Percentiles rank a stretch among this genome's conserved stretches.
phyloP scores from a whole-genome alignment of 30 jellyfish, hydroid and myxozoan genomes.

The Nemopilema nomurai region DNA sequence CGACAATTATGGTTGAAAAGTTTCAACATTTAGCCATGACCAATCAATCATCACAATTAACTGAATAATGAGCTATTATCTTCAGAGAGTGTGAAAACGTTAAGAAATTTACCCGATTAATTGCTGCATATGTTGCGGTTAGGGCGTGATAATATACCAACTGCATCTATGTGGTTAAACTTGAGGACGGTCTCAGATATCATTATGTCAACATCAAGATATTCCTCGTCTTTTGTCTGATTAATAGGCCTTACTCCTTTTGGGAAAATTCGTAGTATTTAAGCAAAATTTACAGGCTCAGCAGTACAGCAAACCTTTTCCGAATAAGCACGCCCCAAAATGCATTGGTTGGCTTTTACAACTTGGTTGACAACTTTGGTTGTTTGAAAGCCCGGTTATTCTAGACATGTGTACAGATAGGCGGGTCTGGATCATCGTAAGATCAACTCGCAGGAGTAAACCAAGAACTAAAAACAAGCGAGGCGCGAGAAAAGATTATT shows the following conservation, averaged over 20 bases:
- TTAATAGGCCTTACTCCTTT: background rate
- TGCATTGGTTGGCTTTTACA: too few relatives aligned
- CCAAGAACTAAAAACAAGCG: background rate
- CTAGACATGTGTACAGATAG: background rate
- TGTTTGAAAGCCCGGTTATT: background rate
- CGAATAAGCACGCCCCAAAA: too few relatives aligned
- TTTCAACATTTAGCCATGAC: background rate
- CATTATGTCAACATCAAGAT: background rate
- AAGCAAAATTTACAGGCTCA: too few relatives aligned
- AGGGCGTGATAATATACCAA: background rate
- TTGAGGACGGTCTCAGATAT: background rate
- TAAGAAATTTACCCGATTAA: background rate
- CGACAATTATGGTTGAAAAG: background rate
- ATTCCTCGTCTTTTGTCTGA: background rate
- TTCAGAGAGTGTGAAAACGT: background rate
- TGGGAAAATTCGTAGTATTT: background rate
- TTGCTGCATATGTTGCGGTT: background rate
- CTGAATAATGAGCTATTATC: background rate
- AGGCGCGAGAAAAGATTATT: too few relatives aligned
- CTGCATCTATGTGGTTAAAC: background rate
- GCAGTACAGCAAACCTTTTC: too few relatives aligned
- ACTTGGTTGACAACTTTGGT: too few relatives aligned
- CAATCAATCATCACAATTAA: background rate
- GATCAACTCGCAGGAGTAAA: background rate
- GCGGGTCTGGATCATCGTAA: background rate